Evolutionary conservation across 2,888 invertebrate species (phyloP), one percentile per base, ranked within the genome.

Genomic region (Thecocarcelia acutangulata): DNA sequence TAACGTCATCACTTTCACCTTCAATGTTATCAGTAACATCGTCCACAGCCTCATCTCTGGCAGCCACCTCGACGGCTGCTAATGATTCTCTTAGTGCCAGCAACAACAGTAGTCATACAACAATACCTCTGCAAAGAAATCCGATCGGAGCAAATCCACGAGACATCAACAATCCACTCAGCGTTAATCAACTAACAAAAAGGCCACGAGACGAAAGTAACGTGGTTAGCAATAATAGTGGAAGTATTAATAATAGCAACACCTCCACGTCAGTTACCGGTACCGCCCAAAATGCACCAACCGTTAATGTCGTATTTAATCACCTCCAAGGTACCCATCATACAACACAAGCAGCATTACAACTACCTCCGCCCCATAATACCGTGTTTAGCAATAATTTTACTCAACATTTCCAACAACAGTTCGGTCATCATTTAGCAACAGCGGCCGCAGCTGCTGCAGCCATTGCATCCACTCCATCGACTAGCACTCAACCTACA

Each of bases 71-170:
- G 85, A 84, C 85, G 85, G 84, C 85, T 69, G 85, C 83, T 52
- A 87, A 85, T 83, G 86, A 84, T 83, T 85, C 83, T 89, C 89
- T 87, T 90, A 54, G 84, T 81, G 50, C 82, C 77, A 50, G 72
- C 64, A 77, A 59, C 15, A 70, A 66, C 2, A 68, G 59, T 58
- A 79, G 58, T 66, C 78, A 79, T 59, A 37, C 59, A 59, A 37
- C 59, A n/a, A 56, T 75, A 42, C 69, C 79, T 37, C 83, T 85
- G 48, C 86, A 86, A 56, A 92, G 97, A 84, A 94, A 96, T 90
- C 97, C 97, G 50, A 96, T 97, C 75, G 97, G 97, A 80, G 96
- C 97, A 58, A 97, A 97, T 92, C 97, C 97, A 50, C 94, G 96
- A 86, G 97, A 97, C 92, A 95, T 96, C 85, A 97, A 97, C 92